A percentile compares a stretch with the other conserved stretches of the same genome.
These are phyloP conservation scores for Excalfactoria chinensis DNA, from an alignment of 2,113 vertebrate species.

Conservation along the genomic window DNA sequence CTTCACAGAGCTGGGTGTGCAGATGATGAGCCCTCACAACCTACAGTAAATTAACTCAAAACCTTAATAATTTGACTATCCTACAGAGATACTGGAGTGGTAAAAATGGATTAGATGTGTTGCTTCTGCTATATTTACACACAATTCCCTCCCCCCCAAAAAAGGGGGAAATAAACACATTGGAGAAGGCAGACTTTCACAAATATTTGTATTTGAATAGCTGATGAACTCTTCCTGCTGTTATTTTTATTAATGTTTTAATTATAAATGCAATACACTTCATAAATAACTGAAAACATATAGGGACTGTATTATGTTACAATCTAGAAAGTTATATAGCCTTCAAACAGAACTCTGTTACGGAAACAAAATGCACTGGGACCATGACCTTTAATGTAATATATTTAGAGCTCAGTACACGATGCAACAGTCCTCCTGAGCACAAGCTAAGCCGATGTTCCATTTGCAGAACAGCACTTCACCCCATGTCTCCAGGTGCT, in stretches of 20 bases:
- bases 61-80: conserved; percentile 32
- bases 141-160: too few relatives aligned
- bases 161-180: conserved; percentile 42
- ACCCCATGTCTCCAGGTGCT: not conserved
- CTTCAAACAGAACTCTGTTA: conserved; percentile 19
- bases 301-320: conserved; percentile 24
- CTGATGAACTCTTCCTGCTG: conserved; percentile 72
- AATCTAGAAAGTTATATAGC: conserved; percentile 14
- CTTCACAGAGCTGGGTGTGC: not conserved
- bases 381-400: not conserved
- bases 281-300: conserved; percentile 48
- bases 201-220: conserved; percentile 72
- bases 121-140: conserved; percentile 35
- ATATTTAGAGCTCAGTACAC: not conserved
- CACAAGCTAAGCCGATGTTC: not conserved
- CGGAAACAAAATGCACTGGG: conserved; percentile 22
- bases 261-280: conserved; percentile 65
- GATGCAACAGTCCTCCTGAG: not conserved
- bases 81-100: conserved; percentile 26
- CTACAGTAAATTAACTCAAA: conserved; percentile 47
- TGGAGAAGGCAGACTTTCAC: conserved; percentile 71
- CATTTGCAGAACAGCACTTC: not conserved
- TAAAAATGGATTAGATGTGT: conserved; percentile 18
- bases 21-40: not conserved
- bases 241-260: conserved; percentile 74